phyloP scores from a whole-genome alignment of 2,888 invertebrate species.

The Noctua janthe region DNA sequence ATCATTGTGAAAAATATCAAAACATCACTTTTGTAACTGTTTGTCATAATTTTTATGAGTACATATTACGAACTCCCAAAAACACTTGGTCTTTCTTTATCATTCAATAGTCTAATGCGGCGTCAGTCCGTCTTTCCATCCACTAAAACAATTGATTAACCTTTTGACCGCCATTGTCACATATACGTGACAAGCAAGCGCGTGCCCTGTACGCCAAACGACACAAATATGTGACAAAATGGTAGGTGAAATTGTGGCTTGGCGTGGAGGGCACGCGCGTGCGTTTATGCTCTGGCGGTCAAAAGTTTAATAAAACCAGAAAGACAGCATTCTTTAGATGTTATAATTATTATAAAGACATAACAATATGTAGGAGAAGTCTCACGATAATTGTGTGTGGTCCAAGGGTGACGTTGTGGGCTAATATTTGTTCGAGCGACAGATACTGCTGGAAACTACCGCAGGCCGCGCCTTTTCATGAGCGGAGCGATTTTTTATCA shows the following conservation, averaged over 20 bases:
- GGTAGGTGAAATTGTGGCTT: too few species aligned
- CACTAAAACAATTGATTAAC: neutral
- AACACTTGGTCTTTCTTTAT: too few species aligned
- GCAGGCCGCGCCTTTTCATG: constrained; percentile 49
- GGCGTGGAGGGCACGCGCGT: too few species aligned
- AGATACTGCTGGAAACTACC: constrained; percentile 80
- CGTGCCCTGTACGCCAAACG: too few species aligned
- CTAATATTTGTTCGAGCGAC: constrained; percentile 80
- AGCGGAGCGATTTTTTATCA: constrained; percentile 68
- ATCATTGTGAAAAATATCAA: neutral
- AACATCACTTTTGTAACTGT: neutral
- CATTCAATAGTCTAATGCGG: neutral
- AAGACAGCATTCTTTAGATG: neutral
- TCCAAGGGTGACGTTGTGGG: constrained; percentile 78
- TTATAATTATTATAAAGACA: constrained; percentile 41
- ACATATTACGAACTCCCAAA: too few species aligned
- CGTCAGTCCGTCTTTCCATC: neutral
- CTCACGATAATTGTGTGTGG: constrained; percentile 82
- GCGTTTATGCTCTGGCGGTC: too few species aligned
- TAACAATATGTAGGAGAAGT: constrained; percentile 47
- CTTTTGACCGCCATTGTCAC: too few species aligned
- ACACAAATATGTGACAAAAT: too few species aligned
- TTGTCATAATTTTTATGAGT: neutral
- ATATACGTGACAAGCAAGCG: too few species aligned
- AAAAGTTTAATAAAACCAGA: neutral